Base-by-base conservation (phyloP, 2,888 invertebrate species). In the Pasiphila rectangulata region DNA sequence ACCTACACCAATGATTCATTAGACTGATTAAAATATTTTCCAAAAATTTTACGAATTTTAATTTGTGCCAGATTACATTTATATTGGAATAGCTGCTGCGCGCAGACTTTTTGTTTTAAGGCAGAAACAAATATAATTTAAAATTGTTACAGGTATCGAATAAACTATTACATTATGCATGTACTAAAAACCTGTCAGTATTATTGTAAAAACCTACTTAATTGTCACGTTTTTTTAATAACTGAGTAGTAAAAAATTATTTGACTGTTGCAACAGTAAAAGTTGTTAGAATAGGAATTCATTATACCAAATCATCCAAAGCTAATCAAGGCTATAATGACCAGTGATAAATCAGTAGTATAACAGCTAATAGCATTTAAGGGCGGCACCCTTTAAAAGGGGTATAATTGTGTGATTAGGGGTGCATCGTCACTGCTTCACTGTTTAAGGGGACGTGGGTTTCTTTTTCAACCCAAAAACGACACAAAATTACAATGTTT, bases 361-460 rank as follows among this genome's bases (percentile, higher is more conserved):
- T 65, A 79, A 65, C 61, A 67, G 71, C 72, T 83, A 83, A 83
- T 81, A 73, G 78, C 72, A 54, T 71, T 70, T 69, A 57, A 60
- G 75, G 80, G 79, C 78, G 81, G 80, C 69, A 57, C 69, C 71
- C 71, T 71, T 73, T 79, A n/a, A 74, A 81, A 78, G 74, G 82
- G 80, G 75, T 79, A 78, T 82, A 83, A 83, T 84, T 85, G 79
- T 83, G 71, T 77, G 70, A 74, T 79, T 78, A 73, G 76, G 82
- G 85, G 79, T 81, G 84, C 84, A 76, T 51, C 68, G 79, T 85
- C 85, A 85, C 72, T 69, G 57, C 67, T 61, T 48, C 56, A 54
- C 56, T 46, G 21, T 62, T 83, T 84, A 83, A 82, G 76, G 71
- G 57, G 64, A 59, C 69, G 73, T 9, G 25, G 2, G 21, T 5